phyloP scores from a whole-genome alignment of 2,113 vertebrate species.

The Perca schrenkii region DNA sequence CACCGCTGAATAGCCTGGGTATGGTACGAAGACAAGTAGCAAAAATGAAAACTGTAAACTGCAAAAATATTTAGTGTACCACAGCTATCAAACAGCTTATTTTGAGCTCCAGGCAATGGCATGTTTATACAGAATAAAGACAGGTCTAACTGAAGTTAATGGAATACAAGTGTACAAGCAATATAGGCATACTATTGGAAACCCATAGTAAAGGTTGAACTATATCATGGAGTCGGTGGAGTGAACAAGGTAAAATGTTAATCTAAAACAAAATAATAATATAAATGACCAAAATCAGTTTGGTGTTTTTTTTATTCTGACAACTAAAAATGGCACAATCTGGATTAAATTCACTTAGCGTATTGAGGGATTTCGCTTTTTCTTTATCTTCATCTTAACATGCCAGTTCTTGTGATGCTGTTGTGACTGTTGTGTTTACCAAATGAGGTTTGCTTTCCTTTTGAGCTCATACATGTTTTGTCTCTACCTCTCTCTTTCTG shows the following conservation, averaged over 20 bases:
- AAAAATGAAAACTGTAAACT: background rate
- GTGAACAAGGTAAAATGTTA: background rate
- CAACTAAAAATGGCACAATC: too few species aligned
- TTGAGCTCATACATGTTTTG: background rate
- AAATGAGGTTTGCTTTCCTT: background rate
- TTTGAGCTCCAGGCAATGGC: background rate
- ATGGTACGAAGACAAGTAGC: background rate
- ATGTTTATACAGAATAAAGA: background rate
- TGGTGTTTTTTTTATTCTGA: too few species aligned
- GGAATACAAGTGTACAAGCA: background rate
- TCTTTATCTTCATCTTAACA: background rate
- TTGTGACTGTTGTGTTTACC: background rate
- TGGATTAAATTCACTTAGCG: too few species aligned
- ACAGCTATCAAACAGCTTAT: background rate
- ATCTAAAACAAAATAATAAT: background rate
- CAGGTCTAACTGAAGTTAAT: background rate
- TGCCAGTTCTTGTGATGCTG: background rate
- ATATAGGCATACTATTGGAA: background rate
- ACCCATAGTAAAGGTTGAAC: background rate
- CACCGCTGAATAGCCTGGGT: constrained; percentile 90
- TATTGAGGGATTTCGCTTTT: background rate
- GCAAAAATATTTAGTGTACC: background rate
- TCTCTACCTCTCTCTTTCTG: constrained; percentile 90
- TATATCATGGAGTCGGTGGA: too few species aligned
- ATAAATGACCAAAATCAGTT: too few species aligned